A percentile compares a stretch with the other conserved stretches of the same genome.
Evolutionary conservation across 2,888 invertebrate species (phyloP).

Genomic region (Eugnorisma glareosa): DNA sequence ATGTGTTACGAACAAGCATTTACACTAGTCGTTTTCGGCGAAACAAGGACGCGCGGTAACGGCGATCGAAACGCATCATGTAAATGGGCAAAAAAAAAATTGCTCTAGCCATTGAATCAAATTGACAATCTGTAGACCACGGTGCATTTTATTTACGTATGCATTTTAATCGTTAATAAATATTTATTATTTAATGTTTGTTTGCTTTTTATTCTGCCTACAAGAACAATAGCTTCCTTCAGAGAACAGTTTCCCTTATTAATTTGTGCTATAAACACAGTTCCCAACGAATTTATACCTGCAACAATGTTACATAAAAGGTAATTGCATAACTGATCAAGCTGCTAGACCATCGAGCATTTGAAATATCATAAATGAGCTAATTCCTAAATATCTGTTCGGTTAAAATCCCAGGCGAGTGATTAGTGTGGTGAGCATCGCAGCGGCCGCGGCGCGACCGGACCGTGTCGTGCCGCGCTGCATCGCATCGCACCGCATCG

Average conservation of each 20-base stretch:
- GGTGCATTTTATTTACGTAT: slow-evolving; percentile 31
- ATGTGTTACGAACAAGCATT: slow-evolving; percentile 51
- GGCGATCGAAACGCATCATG: slow-evolving; percentile 57
- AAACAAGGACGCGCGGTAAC: slow-evolving; percentile 39
- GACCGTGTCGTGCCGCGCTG: slow-evolving; percentile 43
- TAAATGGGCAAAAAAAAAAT: slow-evolving; percentile 50
- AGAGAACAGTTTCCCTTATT: neutral
- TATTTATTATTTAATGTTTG: slow-evolving; percentile 6
- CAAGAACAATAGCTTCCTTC: neutral
- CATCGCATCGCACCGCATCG: slow-evolving; percentile 31
- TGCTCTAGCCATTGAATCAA: slow-evolving; percentile 31
- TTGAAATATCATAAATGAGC: slow-evolving; percentile 39
- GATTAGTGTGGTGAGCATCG: slow-evolving; percentile 62
- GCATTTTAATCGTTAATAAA: slow-evolving; percentile 45
- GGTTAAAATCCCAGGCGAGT: slow-evolving; percentile 59
- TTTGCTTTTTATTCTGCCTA: slow-evolving; percentile 5
- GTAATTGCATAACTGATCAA: slow-evolving; percentile 7
- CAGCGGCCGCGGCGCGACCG: slow-evolving; percentile 39
- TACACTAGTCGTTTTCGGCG: slow-evolving; percentile 47
- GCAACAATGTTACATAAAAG: slow-evolving; percentile 1
- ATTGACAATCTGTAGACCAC: slow-evolving; percentile 31
- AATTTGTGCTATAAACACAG: neutral
- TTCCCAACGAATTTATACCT: neutral
- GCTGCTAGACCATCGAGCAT: slow-evolving; percentile 16
- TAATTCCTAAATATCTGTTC: slow-evolving; percentile 55